Conservation (phyloP, 1,140 invertebrate species). For the Hirudo medicinalis region DNA sequence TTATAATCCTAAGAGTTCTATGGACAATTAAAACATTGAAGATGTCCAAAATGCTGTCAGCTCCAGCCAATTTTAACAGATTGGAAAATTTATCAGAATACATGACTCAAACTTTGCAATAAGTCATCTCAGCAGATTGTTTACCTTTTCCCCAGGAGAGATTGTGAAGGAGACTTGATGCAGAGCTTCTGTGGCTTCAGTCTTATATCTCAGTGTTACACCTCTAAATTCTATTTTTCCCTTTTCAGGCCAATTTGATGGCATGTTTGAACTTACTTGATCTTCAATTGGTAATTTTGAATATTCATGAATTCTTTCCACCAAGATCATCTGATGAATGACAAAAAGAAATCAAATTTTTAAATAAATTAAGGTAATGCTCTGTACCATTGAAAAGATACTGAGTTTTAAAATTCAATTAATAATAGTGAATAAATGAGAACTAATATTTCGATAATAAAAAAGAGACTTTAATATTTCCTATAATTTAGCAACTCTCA, state of each 20-base stretch:
- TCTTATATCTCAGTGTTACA: slow-evolving; percentile 17
- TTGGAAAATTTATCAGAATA: too few relatives aligned
- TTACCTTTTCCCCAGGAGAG: slow-evolving; percentile 18
- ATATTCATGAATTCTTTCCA: slow-evolving; percentile 93
- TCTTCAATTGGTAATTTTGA: slow-evolving; percentile 57
- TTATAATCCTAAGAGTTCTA: too few relatives aligned
- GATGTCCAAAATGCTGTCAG: too few relatives aligned
- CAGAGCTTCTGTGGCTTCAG: slow-evolving; percentile 4
- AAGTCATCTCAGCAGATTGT: background rate
- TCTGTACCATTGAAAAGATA: background rate
- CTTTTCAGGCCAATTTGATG: slow-evolving; percentile 15
- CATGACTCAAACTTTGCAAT: too few relatives aligned
- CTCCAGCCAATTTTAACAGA: too few relatives aligned
- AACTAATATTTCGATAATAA: too few relatives aligned
- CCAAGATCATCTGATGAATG: slow-evolving; percentile 45
- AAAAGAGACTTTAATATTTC: too few relatives aligned
- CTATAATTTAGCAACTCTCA: background rate
- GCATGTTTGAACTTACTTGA: too few relatives aligned
- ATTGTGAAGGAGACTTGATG: slow-evolving; percentile 19
- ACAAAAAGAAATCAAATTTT: background rate
- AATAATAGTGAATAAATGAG: too few relatives aligned
- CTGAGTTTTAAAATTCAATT: background rate
- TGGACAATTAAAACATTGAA: too few relatives aligned
- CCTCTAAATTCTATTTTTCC: slow-evolving; percentile 12
- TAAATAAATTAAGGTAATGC: background rate